Conservation (phyloP, 2,888 invertebrate genomes). For the Tetramorium bicarinatum region DNA sequence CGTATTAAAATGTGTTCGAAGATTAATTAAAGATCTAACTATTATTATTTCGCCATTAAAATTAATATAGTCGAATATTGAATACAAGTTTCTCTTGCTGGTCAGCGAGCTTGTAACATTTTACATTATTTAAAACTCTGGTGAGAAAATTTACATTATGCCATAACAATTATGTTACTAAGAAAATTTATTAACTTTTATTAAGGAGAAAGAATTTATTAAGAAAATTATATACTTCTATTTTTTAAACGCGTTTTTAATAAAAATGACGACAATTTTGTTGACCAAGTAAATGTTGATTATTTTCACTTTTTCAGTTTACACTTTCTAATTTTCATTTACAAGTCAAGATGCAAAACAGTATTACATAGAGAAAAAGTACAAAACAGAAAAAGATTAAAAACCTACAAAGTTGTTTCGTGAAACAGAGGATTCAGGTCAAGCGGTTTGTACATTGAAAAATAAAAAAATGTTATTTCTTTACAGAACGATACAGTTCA, state of each 20-base stretch:
- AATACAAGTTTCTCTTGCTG: slow-evolving; percentile 10
- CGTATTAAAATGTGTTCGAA: neutral
- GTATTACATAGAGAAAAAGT: neutral
- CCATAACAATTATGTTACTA: slow-evolving; percentile 16
- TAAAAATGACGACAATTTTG: neutral
- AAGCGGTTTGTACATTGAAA: slow-evolving; percentile 20
- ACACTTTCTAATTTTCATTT: slow-evolving; percentile 17
- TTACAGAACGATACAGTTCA: neutral
- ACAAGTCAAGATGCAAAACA: slow-evolving; percentile 9
- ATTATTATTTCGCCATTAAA: slow-evolving; percentile 27
- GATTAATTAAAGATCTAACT: slow-evolving; percentile 15
- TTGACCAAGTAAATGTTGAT: slow-evolving; percentile 6
- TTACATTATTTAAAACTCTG: slow-evolving; percentile 27
- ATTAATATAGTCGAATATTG: slow-evolving; percentile 23
- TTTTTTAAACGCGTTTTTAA: neutral
- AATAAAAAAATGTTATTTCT: slow-evolving; percentile 19
- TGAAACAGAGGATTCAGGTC: neutral
- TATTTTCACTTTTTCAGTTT: slow-evolving; percentile 19
- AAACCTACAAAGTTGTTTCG: slow-evolving; percentile 7
- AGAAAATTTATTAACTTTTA: slow-evolving; percentile 7
- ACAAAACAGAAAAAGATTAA: slow-evolving; percentile 5
- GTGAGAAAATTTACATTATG: neutral
- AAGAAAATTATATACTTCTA: neutral
- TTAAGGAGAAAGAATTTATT: slow-evolving; percentile 12
- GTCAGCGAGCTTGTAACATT: slow-evolving; percentile 15